Evolutionary conservation across 2,113 vertebrate species (phyloP).

Genomic region (Forbesichthys agassizii): DNA sequence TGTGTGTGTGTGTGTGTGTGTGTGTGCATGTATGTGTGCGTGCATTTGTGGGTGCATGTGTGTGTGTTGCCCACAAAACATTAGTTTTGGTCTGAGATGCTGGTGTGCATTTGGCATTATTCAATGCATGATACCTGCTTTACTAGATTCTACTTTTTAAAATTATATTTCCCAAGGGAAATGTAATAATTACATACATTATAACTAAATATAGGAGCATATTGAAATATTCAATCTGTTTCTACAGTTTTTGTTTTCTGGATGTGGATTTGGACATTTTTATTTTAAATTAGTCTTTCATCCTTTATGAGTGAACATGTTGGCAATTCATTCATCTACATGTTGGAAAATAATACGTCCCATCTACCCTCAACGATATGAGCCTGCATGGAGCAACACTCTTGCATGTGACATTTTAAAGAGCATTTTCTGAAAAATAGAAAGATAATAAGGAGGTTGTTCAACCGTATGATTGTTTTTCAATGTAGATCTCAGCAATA

Average conservation of each 20-base stretch:
- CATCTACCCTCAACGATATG: constrained; percentile 20
- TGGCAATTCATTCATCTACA: constrained; percentile 18
- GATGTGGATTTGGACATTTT: constrained; percentile 1
- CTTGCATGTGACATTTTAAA: constrained; percentile 63
- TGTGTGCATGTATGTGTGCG: too few species aligned
- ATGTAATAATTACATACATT: too few species aligned
- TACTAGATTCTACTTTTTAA: too few species aligned
- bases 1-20: too few species aligned
- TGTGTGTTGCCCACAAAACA: too few species aligned
- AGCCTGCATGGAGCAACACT: constrained; percentile 12
- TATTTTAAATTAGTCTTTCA: constrained; percentile 9
- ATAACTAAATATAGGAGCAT: too few species aligned
- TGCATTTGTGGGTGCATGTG: neutral
- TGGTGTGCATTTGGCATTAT: neutral
- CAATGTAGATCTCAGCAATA: constrained; percentile 34
- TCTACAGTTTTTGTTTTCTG: neutral
- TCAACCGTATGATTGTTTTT: constrained; percentile 59
- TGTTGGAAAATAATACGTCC: constrained; percentile 11
- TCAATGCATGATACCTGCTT: too few species aligned
- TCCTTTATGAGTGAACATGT: constrained; percentile 1
- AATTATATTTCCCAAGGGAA: too few species aligned
- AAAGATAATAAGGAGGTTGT: constrained; percentile 37
- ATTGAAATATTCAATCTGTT: too few species aligned
- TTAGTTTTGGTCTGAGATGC: neutral
- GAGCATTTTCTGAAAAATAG: constrained; percentile 47